Percentiles rank a stretch among this genome's conserved stretches.
These are phyloP conservation scores for Lateolabrax maculatus DNA, from an alignment of 2,797 vertebrate genomes.

Conservation along the genomic window DNA sequence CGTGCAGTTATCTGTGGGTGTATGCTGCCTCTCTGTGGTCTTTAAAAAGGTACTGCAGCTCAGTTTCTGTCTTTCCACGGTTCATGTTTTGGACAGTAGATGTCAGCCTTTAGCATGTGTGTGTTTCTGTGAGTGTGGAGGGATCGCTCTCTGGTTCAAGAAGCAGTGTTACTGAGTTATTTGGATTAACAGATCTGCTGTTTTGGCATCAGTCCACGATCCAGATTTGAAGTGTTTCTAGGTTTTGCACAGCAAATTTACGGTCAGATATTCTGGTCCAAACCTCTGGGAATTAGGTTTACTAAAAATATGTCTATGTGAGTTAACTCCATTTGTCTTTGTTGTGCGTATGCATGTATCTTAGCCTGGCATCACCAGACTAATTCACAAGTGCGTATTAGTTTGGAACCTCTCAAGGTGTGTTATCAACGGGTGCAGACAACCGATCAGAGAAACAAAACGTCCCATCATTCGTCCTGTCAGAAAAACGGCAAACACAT, in stretches of 20 bases:
- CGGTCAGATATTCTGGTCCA: not conserved
- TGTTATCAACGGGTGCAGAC: no score
- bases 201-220: not conserved
- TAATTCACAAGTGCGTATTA: no score
- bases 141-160: not conserved
- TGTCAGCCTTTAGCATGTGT: constrained; percentile 22
- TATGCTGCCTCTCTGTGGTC: constrained; percentile 67
- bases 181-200: not conserved
- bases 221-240: not conserved
- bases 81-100: constrained; percentile 28
- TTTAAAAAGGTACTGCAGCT: not conserved
- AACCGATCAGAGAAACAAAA: no score
- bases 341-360: not conserved
- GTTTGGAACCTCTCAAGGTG: no score
- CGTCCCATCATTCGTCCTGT: no score
- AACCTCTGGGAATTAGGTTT: not conserved
- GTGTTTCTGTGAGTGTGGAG: not conserved
- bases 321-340: not conserved
- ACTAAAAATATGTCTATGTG: not conserved
- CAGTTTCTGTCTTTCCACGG: not conserved
- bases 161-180: not conserved
- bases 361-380: no score
- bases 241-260: not conserved
- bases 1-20: not conserved
- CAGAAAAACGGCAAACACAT: no score